Conservation (phyloP, 2,113 vertebrate species). For the Pelvicachromis taeniatus region DNA sequence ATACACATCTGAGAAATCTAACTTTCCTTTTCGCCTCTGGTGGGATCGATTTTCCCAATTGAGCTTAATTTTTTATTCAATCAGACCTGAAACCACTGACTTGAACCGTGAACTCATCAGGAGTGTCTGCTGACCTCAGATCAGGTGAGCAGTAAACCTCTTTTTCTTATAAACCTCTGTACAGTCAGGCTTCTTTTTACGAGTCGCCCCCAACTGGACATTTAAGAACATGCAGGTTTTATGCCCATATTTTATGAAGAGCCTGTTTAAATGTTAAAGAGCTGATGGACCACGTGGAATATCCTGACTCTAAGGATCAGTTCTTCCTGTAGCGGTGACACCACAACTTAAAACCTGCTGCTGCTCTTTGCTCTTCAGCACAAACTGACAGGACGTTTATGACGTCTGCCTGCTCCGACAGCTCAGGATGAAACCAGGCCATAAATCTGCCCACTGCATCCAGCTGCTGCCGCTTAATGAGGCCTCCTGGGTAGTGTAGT, state of each 20-base stretch:
- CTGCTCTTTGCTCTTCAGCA: background rate
- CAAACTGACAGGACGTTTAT: background rate
- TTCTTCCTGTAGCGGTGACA: background rate
- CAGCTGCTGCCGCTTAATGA: conserved; percentile 39
- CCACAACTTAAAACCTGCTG: background rate
- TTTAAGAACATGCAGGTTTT: background rate
- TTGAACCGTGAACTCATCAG: background rate
- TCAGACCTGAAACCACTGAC: background rate
- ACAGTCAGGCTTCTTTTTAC: background rate
- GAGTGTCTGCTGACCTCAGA: background rate
- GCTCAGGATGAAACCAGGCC: background rate
- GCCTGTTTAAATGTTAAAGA: fast-evolving
- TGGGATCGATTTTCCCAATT: background rate
- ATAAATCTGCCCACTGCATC: conserved; percentile 9
- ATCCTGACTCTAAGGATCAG: background rate
- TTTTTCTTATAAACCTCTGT: too few relatives aligned
- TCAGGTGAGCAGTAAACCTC: background rate
- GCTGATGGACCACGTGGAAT: background rate
- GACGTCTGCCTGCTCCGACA: background rate
- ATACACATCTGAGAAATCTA: background rate
- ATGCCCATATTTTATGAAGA: background rate
- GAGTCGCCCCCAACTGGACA: background rate
- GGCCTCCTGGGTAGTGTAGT: conserved; percentile 39
- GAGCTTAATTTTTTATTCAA: background rate
- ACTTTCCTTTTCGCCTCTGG: background rate